Evolutionary conservation across 64 coral and sea anemone genomes (phyloP).

Genomic region (Stichodactyla mertensii): DNA sequence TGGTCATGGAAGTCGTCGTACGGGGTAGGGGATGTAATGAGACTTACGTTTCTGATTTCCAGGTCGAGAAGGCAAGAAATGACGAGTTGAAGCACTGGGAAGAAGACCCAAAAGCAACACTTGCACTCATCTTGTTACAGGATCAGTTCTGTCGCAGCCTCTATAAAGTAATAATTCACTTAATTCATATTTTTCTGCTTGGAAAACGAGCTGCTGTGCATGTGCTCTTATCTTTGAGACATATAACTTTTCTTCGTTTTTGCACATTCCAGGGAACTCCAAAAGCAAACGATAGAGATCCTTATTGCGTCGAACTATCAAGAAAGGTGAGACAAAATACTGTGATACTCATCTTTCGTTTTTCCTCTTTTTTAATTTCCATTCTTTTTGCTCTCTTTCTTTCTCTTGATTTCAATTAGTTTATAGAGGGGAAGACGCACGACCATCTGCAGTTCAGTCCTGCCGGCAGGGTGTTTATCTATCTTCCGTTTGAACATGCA

Average conservation of each 20-base stretch:
- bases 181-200: no score
- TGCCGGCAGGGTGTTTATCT: slow-evolving; percentile 50
- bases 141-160: slow-evolving; percentile 82
- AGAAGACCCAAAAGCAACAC: slow-evolving; percentile 47
- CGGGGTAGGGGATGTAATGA: not conserved
- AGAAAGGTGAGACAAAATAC: not conserved
- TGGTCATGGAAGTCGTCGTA: no score
- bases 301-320: slow-evolving; percentile 4
- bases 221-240: no score
- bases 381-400: not conserved
- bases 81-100: slow-evolving; percentile 80
- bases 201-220: no score
- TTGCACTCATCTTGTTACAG: slow-evolving; percentile 63
- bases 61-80: slow-evolving; percentile 71
- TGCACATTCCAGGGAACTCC: slow-evolving; percentile 7
- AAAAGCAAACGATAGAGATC: slow-evolving; percentile 12
- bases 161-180: slow-evolving; percentile 29
- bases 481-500: slow-evolving; percentile 73
- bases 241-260: not conserved
- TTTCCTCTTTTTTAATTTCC: not conserved
- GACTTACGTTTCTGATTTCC: not conserved
- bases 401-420: not conserved
- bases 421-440: slow-evolving; percentile 49
- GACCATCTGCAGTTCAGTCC: slow-evolving; percentile 34
- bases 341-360: not conserved